Conservation (phyloP, 2,888 invertebrate species). For the Archips crataeganus region DNA sequence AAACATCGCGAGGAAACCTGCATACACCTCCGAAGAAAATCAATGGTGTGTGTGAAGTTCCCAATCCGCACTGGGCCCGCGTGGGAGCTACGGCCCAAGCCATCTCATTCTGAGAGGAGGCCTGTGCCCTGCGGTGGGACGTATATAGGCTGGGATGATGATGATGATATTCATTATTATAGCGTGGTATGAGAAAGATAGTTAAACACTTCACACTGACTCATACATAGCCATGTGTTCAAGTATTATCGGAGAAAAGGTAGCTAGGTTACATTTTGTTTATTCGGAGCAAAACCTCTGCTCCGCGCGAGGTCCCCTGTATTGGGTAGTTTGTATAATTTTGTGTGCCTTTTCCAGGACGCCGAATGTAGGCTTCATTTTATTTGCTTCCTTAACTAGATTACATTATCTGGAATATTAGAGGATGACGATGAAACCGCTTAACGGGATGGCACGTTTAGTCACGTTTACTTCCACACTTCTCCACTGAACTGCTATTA, state of each 20-base stretch:
- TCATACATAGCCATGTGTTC: not conserved
- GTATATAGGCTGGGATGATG: too few species aligned
- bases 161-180: too few species aligned
- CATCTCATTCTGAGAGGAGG: too few species aligned
- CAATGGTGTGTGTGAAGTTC: too few species aligned
- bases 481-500: not conserved
- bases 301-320: conserved; percentile 42
- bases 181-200: too few species aligned
- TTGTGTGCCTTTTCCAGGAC: conserved; percentile 43
- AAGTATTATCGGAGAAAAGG: conserved; percentile 26
- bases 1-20: too few species aligned
- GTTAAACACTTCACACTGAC: too few species aligned
- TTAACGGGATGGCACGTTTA: not conserved
- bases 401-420: conserved; percentile 1
- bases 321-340: conserved; percentile 50
- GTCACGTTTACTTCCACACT: not conserved
- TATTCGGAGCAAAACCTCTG: conserved; percentile 44
- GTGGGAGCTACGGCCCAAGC: too few species aligned
- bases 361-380: conserved; percentile 17
- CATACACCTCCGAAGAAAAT: too few species aligned
- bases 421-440: not conserved
- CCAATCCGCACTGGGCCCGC: too few species aligned
- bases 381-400: conserved; percentile 18
- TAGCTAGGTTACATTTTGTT: conserved; percentile 43
- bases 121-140: too few species aligned